Conservation (phyloP, 1,140 invertebrate genomes). For the Heliconius nattereri region DNA sequence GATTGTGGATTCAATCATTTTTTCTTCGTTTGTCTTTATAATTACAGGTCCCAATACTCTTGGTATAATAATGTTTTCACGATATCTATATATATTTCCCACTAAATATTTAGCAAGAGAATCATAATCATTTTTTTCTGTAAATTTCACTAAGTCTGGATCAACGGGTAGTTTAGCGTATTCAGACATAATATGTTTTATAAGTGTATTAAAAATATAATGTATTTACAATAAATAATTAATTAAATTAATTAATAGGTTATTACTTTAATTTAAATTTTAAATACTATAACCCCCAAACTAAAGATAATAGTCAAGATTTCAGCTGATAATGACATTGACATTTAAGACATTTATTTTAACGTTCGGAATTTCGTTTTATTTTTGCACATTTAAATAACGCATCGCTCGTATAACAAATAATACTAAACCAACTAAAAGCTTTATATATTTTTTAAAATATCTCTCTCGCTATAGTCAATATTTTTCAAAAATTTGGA, state of each 20-base stretch:
- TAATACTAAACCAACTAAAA: too few relatives aligned
- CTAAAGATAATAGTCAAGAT: neutral
- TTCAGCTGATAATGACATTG: conserved; percentile 14
- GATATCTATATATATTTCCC: conserved; percentile 84
- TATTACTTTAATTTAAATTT: neutral
- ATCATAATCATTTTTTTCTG: conserved; percentile 81
- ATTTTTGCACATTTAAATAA: too few relatives aligned
- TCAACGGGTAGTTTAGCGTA: conserved; percentile 61
- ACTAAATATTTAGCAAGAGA: conserved; percentile 85
- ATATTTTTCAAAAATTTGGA: too few relatives aligned
- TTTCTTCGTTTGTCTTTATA: conserved; percentile 93
- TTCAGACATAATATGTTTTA: conserved; percentile 50
- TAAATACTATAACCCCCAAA: neutral
- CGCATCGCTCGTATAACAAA: too few relatives aligned
- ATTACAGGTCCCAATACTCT: conserved; percentile 86
- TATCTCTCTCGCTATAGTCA: too few relatives aligned
- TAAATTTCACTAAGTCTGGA: conserved; percentile 68
- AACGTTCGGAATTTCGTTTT: neutral
- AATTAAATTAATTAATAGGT: neutral
- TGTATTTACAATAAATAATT: neutral
- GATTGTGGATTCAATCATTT: conserved; percentile 91
- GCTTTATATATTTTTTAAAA: too few relatives aligned
- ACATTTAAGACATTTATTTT: neutral
- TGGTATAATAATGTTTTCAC: conserved; percentile 92
- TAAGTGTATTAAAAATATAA: neutral